phyloP scores from a whole-genome alignment of 1,140 invertebrate species.

The Pectinophora gossypiella region DNA sequence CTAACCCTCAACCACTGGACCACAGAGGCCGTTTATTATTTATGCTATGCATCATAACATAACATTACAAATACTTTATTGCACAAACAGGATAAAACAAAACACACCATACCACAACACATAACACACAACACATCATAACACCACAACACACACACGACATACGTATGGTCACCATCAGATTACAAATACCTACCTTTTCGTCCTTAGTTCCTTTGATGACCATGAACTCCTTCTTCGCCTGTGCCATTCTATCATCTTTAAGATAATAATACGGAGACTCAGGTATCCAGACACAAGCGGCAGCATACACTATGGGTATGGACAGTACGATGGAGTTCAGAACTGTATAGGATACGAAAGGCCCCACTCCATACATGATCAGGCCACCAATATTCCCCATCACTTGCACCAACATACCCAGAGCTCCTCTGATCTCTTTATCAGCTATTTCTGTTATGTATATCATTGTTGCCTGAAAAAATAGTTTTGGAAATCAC shows the following conservation, averaged over 20 bases:
- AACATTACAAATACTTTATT: no score
- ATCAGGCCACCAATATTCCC: slow-evolving; percentile 80
- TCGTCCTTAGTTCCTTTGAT: slow-evolving; percentile 60
- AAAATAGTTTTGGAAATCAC: no score
- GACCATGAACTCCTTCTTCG: slow-evolving; percentile 60
- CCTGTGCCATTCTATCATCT: slow-evolving; percentile 69
- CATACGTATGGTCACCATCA: no score
- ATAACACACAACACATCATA: no score
- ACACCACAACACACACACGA: no score
- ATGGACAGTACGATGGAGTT: slow-evolving; percentile 63
- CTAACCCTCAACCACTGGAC: no score
- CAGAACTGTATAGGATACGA: slow-evolving; percentile 69
- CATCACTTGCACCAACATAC: slow-evolving; percentile 81
- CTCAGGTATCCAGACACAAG: slow-evolving; percentile 84
- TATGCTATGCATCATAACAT: no score
- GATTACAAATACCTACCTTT: slow-evolving; percentile 48
- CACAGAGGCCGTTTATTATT: no score
- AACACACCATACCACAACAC: no score
- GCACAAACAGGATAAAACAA: no score
- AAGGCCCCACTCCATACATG: slow-evolving; percentile 75
- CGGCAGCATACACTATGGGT: slow-evolving; percentile 76
- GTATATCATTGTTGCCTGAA: slow-evolving; percentile 79
- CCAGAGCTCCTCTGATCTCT: slow-evolving; percentile 79
- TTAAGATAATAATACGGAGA: slow-evolving; percentile 83
- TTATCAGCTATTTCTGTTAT: slow-evolving; percentile 84